Percentiles rank a stretch among this genome's conserved stretches.
phyloP scores from a whole-genome alignment of 2,113 vertebrate genomes.

The Entomyzon cyanotis region DNA sequence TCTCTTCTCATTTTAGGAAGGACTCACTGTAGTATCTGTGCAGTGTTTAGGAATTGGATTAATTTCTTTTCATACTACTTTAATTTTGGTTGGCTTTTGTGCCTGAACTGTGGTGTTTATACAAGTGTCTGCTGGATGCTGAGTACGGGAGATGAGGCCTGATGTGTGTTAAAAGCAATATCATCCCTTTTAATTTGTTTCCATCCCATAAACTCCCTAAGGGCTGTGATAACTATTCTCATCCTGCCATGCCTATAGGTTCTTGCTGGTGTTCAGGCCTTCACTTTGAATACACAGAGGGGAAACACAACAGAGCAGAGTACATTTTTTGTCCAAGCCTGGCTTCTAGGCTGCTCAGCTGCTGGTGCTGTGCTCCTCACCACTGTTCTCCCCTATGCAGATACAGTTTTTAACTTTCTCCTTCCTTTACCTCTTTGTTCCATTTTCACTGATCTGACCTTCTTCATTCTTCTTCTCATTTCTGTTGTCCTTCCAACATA shows the following conservation, averaged over 20 bases:
- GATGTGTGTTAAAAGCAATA: neutral
- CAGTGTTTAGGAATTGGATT: neutral
- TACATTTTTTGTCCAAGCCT: neutral
- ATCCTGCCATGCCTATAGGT: neutral
- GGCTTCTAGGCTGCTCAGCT: neutral
- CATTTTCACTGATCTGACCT: neutral
- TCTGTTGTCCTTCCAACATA: neutral
- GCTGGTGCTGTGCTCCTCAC: neutral
- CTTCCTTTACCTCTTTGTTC: neutral
- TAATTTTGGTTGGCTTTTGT: neutral
- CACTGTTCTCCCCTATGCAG: rapidly evolving
- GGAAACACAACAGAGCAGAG: neutral
- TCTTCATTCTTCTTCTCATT: neutral
- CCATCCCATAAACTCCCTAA: neutral
- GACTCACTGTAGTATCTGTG: neutral
- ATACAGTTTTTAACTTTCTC: neutral
- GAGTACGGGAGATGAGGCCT: neutral
- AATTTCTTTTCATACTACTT: neutral
- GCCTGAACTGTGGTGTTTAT: neutral
- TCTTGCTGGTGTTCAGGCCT: neutral
- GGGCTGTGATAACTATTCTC: neutral
- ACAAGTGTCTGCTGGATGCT: neutral
- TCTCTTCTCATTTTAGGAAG: neutral
- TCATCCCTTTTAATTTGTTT: neutral
- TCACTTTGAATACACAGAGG: neutral